These are phyloP conservation scores for Drosophila affinis DNA, from an alignment of 2,888 invertebrate genomes.

Conservation along the genomic window DNA sequence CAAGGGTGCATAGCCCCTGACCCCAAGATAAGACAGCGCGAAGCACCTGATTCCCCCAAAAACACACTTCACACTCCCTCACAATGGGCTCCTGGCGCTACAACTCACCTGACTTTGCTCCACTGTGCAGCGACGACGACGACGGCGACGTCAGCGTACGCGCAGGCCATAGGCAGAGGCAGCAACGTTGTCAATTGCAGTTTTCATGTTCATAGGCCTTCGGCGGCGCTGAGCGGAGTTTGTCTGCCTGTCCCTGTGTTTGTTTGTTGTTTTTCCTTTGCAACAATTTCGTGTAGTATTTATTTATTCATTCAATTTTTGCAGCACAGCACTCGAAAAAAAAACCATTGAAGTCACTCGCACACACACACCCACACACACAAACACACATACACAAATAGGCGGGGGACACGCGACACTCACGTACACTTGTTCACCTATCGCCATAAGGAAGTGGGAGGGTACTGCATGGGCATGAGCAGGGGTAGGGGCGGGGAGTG, in stretches of 20 bases:
- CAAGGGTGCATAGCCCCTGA: too few species aligned
- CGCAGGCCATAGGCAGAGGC: slow-evolving; percentile 15
- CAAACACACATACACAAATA: slow-evolving; percentile 19
- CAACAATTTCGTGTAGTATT: slow-evolving; percentile 34
- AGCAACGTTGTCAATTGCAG: slow-evolving; percentile 15
- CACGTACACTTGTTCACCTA: slow-evolving; percentile 47
- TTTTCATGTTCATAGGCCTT: slow-evolving; percentile 26
- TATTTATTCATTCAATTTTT: slow-evolving; percentile 32
- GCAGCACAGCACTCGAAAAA: slow-evolving; percentile 40
- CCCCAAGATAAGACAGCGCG: neutral
- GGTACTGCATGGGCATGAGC: neutral
- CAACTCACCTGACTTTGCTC: slow-evolving; percentile 24
- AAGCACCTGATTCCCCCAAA: neutral
- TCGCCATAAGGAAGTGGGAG: neutral
- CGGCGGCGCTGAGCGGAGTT: slow-evolving; percentile 3
- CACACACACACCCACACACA: slow-evolving; percentile 27
- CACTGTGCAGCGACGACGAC: slow-evolving; percentile 32
- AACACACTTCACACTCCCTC: neutral
- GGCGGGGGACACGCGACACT: slow-evolving; percentile 46
- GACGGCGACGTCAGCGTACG: slow-evolving; percentile 9
- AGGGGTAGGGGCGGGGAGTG: slow-evolving; percentile 12
- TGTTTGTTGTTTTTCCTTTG: slow-evolving; percentile 17
- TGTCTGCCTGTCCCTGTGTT: slow-evolving; percentile 23
- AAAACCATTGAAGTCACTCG: slow-evolving; percentile 34
- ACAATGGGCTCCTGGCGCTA: neutral